Conservation (phyloP, 1,140 invertebrate species). For the Drosophila neocordata region DNA sequence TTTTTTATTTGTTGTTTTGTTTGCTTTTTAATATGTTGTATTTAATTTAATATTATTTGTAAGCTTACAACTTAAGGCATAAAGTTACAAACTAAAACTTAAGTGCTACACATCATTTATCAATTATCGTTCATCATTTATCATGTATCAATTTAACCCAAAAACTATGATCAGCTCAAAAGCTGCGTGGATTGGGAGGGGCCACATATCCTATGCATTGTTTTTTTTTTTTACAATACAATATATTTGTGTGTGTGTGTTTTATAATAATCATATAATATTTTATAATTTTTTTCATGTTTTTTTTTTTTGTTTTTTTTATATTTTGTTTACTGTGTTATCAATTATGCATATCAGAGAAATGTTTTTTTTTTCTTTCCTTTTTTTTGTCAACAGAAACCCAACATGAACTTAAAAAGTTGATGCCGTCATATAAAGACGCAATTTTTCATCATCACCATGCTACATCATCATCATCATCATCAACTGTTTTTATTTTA, state of each 20-base stretch:
- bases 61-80: slow-evolving; percentile 82
- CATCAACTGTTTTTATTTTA: slow-evolving; percentile 18
- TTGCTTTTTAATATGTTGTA: slow-evolving; percentile 79
- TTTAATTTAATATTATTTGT: slow-evolving; percentile 76
- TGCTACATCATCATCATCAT: slow-evolving; percentile 5
- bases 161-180: slow-evolving; percentile 38
- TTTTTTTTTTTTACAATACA: slow-evolving; percentile 33
- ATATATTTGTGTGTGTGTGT: slow-evolving; percentile 33
- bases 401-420: slow-evolving; percentile 23
- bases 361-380: slow-evolving; percentile 17
- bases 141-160: slow-evolving; percentile 39
- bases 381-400: slow-evolving; percentile 46
- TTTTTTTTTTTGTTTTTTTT: slow-evolving; percentile 21
- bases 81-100: slow-evolving; percentile 81
- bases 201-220: slow-evolving; percentile 9
- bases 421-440: slow-evolving; percentile 27
- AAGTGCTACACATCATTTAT: slow-evolving; percentile 65
- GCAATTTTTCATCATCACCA: slow-evolving; percentile 20
- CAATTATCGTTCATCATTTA: slow-evolving; percentile 49
- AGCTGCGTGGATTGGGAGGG: slow-evolving; percentile 37
- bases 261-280: slow-evolving; percentile 7
- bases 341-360: slow-evolving; percentile 29
- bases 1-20: slow-evolving; percentile 61
- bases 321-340: slow-evolving; percentile 50
- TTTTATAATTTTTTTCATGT: slow-evolving; percentile 15